A percentile compares a stretch with the other conserved stretches of the same genome.
These are phyloP conservation scores for Gobionotothen gibberifrons DNA, from an alignment of 2,797 vertebrate genomes.

Conservation along the genomic window DNA sequence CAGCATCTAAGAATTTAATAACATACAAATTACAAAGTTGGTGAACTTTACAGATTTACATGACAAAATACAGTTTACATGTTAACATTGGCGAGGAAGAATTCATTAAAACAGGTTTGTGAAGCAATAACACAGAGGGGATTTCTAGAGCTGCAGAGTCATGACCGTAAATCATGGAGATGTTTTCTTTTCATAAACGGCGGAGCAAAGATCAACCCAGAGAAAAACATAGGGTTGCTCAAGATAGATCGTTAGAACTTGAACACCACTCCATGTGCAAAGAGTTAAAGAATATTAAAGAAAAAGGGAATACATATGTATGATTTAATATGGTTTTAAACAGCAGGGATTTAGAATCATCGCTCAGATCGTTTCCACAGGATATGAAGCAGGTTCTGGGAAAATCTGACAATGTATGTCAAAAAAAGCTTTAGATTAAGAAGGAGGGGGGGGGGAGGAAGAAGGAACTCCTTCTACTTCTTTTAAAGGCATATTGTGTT, in stretches of 20 bases:
- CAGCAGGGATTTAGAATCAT: background rate
- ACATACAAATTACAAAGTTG: background rate
- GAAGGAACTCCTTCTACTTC: background rate
- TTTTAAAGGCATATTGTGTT: conserved; percentile 8
- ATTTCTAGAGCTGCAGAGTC: background rate
- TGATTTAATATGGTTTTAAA: background rate
- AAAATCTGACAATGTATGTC: background rate
- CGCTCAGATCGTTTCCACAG: conserved; percentile 11
- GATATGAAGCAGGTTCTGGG: background rate
- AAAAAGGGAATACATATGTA: background rate
- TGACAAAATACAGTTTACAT: conserved; percentile 3
- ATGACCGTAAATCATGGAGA: background rate
- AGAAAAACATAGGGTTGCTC: background rate
- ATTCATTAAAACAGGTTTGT: background rate
- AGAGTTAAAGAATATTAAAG: background rate
- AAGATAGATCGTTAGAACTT: background rate
- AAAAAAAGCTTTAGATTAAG: background rate
- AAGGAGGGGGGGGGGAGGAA: background rate
- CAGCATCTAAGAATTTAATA: conserved; percentile 1
- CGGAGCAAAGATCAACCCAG: background rate
- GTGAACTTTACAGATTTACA: background rate
- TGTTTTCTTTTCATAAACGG: conserved; percentile 52
- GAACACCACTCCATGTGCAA: background rate
- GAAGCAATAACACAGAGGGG: background rate
- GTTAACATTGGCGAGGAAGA: background rate